Conservation (phyloP, 2,113 vertebrate genomes). For the Hippocampus mohnikei region DNA sequence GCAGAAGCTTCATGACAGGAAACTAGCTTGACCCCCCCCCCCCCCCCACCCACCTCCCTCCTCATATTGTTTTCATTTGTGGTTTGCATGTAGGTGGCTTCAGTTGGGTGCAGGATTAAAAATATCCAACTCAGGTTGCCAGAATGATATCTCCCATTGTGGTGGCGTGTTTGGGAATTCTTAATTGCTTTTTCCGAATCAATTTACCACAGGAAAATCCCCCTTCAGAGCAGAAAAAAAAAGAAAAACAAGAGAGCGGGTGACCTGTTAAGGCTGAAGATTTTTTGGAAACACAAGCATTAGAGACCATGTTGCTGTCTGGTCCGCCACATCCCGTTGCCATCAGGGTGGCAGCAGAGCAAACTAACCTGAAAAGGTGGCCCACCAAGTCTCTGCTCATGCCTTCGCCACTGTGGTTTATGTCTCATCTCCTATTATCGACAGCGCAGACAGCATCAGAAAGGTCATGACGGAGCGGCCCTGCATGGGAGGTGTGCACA, state of each 20-base stretch:
- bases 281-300: constrained; percentile 58
- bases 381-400: not conserved
- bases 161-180: constrained; percentile 73
- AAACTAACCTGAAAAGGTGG: constrained; percentile 5
- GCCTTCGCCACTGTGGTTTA: constrained; percentile 45
- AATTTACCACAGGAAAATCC: constrained; percentile 72
- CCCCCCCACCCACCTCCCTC: not conserved
- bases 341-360: constrained; percentile 50
- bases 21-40: constrained; percentile 59
- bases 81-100: constrained; percentile 67
- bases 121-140: constrained; percentile 67
- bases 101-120: constrained; percentile 65
- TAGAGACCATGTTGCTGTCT: constrained; percentile 58
- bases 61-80: constrained; percentile 56
- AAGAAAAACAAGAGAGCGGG: constrained; percentile 49
- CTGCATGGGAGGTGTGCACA: constrained; percentile 48
- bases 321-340: constrained; percentile 61
- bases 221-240: constrained; percentile 62
- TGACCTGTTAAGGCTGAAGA: constrained; percentile 60
- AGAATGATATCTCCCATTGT: constrained; percentile 69
- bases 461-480: constrained; percentile 36
- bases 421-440: constrained; percentile 61
- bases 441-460: constrained; percentile 36
- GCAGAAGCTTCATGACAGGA: constrained; percentile 67
- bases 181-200: constrained; percentile 76